These are phyloP conservation scores for Prosapia bicincta DNA, from an alignment of 2,888 invertebrate genomes.

Conservation along the genomic window DNA sequence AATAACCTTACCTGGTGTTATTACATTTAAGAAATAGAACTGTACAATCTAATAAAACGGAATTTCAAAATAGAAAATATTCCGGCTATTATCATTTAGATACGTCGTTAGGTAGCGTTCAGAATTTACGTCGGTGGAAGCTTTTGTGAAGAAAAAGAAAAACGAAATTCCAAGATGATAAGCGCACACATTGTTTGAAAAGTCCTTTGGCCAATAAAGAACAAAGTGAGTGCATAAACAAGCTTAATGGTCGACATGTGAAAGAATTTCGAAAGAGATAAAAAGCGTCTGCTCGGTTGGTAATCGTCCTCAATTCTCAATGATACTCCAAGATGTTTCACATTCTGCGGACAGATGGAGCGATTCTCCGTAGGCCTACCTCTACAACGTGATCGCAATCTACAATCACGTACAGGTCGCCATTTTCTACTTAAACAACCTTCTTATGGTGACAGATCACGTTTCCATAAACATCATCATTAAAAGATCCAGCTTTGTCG, in stretches of 20 bases:
- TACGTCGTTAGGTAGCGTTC: neutral
- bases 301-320: neutral
- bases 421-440: neutral
- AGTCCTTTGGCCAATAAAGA: neutral
- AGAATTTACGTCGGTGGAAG: neutral
- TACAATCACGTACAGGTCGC: neutral
- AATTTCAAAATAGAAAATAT: too few species aligned
- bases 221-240: neutral
- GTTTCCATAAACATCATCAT: neutral
- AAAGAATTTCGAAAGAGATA: constrained; percentile 2
- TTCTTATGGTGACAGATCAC: neutral
- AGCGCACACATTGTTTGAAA: neutral
- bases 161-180: neutral
- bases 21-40: too few species aligned
- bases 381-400: neutral
- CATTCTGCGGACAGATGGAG: neutral
- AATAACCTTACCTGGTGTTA: too few species aligned
- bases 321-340: neutral
- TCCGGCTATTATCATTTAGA: too few species aligned
- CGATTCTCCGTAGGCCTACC: neutral
- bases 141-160: neutral
- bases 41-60: too few species aligned
- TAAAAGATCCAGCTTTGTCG: neutral
- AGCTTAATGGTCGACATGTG: neutral
- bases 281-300: neutral